Conservation (phyloP, 2,797 vertebrate genomes). For the Smutsia gigantea region DNA sequence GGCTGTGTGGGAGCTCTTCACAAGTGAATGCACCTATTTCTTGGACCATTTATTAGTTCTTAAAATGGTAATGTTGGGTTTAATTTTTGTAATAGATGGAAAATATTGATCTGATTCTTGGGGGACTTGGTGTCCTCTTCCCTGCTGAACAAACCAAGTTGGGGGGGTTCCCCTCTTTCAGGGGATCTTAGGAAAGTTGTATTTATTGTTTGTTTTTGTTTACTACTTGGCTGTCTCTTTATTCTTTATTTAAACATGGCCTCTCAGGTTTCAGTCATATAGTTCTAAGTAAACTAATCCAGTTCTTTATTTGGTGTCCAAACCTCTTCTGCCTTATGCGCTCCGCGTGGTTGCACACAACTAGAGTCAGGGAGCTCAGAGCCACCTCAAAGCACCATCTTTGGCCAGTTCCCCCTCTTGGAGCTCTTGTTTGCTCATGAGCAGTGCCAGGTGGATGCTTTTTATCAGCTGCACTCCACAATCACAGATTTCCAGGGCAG, state of each 20-base stretch:
- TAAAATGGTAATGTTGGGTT: constrained; percentile 90
- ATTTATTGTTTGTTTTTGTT: not conserved
- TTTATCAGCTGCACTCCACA: not conserved
- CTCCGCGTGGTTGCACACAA: too few species aligned
- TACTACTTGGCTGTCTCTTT: not conserved
- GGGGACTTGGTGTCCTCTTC: not conserved
- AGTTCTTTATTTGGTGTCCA: not conserved
- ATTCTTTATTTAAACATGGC: not conserved
- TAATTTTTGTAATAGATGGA: constrained; percentile 1
- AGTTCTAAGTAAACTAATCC: not conserved
- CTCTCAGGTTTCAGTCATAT: not conserved
- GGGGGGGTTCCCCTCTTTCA: not conserved
- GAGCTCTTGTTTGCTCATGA: not conserved
- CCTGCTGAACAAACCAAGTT: not conserved
- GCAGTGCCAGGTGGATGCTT: not conserved
- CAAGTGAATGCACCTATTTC: constrained; percentile 95
- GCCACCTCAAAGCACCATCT: not conserved
- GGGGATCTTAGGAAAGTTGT: not conserved
- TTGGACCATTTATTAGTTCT: constrained; percentile 96
- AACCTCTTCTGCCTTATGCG: not conserved
- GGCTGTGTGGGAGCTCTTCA: constrained; percentile 95
- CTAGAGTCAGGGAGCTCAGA: not conserved
- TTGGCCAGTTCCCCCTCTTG: not conserved
- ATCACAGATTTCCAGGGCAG: not conserved
- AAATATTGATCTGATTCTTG: not conserved